phyloP scores from a whole-genome alignment of 2,797 vertebrate species.

The Arnoldichthys spilopterus region DNA sequence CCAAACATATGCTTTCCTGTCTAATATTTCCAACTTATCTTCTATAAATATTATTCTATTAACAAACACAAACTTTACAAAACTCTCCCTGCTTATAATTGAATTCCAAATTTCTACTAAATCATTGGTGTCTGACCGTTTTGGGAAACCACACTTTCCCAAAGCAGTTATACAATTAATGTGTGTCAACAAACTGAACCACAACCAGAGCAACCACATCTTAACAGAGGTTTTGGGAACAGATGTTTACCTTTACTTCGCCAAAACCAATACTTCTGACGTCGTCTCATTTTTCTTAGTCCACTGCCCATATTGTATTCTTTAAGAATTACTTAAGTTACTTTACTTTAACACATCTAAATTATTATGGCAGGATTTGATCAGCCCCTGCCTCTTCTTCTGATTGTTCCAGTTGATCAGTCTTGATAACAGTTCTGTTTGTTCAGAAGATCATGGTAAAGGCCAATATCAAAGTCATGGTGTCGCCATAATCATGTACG shows the following conservation, averaged over 20 bases:
- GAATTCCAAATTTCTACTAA: neutral
- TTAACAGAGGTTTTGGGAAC: constrained; percentile 72
- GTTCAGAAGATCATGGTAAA: constrained; percentile 26
- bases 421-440: constrained; percentile 4
- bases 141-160: neutral
- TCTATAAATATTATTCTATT: neutral
- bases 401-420: constrained; percentile 27
- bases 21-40: neutral
- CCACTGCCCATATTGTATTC: constrained; percentile 62
- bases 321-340: constrained; percentile 37
- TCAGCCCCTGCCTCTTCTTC: constrained; percentile 19
- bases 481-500: constrained; percentile 16
- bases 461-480: constrained; percentile 19
- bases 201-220: constrained; percentile 4
- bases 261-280: constrained; percentile 83
- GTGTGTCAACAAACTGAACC: neutral
- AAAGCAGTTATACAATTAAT: neutral
- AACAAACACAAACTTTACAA: neutral
- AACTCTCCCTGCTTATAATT: neutral
- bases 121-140: neutral
- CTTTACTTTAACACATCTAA: constrained; percentile 17
- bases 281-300: constrained; percentile 73
- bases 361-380: neutral
- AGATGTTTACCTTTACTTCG: constrained; percentile 74
- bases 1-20: neutral